Evolutionary conservation across 2,113 vertebrate species (phyloP), one percentile per base, ranked within the genome.

Genomic region (Psittacara wagleri): DNA sequence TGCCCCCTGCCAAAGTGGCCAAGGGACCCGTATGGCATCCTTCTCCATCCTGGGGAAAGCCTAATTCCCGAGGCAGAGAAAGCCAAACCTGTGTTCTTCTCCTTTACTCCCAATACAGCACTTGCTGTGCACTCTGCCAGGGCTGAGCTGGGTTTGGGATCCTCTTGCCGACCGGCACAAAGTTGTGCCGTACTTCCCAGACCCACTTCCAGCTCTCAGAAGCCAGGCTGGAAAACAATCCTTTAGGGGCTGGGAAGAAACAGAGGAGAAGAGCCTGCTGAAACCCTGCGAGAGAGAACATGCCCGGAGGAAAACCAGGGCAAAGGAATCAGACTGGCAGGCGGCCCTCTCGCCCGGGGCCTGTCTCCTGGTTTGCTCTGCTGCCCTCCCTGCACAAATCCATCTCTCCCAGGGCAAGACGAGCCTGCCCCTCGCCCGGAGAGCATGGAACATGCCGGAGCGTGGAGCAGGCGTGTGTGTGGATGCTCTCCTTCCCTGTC

Each of bases 261-360:
- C 3, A 10, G 76, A 77, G n/a, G 12, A 57, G 74, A 92, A 75
- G 75, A 10, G 48, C 57, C 90, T 68, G 77, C 51, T 92, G 90
- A 77, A 94, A 87, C 73, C 4, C 7, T 86, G 79, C 89, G 37
- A 92, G 91, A 95, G 92, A 88, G 73, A 96, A 96, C 95, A 92
- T 55, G 95, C 92, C 96, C 25, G 5, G 73, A 91, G 92, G 97
- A 96, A 95, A 90, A 90, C 49, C 61, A 84, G 80, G 89, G 96
- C 80, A 62, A 92, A 87, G 87, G 88, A 95, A 93, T 92, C 83
- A 91, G 96, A 91, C 86, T 92, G 96, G 96, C 97, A 97, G 94
- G 83, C 89, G 1, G 81, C 94, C 96, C 84, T 95, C 92, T 79
- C 2, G 54, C 94, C 94, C 1, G 7, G 69, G 80, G 95, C 92